Conservation (phyloP, 2,113 vertebrate genomes). For the Rhombomys opimus region DNA sequence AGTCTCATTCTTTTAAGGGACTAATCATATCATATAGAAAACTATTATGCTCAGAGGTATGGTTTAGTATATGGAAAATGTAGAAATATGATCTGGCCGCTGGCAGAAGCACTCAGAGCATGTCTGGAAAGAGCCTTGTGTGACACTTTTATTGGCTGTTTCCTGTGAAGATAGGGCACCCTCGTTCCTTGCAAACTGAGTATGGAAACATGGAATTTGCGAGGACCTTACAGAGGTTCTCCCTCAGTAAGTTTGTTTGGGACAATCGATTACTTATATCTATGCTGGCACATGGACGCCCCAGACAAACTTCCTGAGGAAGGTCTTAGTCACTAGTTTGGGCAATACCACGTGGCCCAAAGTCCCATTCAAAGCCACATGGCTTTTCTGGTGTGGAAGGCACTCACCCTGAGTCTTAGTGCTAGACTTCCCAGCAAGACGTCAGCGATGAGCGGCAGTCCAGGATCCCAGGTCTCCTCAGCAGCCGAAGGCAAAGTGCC, state of each 20-base stretch:
- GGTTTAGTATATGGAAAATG: background rate
- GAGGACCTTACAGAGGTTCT: background rate
- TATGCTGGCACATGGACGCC: no score
- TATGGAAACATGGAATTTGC: background rate
- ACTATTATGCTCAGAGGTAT: background rate
- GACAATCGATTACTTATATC: no score
- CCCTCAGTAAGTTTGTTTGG: no score
- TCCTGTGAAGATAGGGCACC: background rate
- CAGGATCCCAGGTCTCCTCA: background rate
- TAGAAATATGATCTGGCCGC: background rate
- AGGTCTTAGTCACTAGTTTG: background rate
- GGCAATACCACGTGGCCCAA: background rate
- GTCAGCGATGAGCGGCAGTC: background rate
- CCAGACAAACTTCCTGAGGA: no score
- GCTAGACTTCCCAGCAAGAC: background rate
- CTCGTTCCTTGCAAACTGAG: background rate
- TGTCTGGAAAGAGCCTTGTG: background rate
- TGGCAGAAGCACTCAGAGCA: background rate
- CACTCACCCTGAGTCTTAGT: background rate
- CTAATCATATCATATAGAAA: background rate
- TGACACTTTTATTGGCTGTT: background rate
- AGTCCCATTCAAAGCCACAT: background rate
- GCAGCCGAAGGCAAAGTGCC: background rate
- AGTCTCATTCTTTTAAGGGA: background rate
- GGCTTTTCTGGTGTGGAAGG: background rate